Evolutionary conservation across 2,888 invertebrate genomes (phyloP), one percentile per base, ranked within the genome.

Genomic region (Exephanes ischioxanthus): DNA sequence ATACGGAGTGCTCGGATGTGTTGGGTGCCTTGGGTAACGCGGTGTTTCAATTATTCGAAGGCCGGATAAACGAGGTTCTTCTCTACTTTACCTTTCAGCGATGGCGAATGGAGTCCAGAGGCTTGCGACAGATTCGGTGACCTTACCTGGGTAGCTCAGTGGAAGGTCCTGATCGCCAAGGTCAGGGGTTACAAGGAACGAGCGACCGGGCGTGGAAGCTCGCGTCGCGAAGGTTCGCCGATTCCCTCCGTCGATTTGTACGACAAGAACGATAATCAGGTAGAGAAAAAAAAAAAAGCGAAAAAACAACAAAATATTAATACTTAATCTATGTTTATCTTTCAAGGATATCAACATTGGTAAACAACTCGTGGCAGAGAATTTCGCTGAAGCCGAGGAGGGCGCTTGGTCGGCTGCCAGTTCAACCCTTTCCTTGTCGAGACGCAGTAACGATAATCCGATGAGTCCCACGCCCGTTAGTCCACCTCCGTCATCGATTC

Each of bases 161-260:
- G 98, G 98, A 97, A 97, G 92, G 95, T 96, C 4, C 92, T 98
- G 0, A 95, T 96, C 75, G 97, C 98, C 0, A 96, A 96, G 89
- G 97, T 97, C 22, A 96, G 96, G 79, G 96, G 96, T 0, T 98
- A 97, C 93, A 96, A 96, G 93, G 95, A 96, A 90, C 94, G 95
- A 22, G 89, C 93, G 22, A 3, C 84, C 0, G 72, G 85, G 55
- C 84, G 61, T 4, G 94, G 93, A 16, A 90, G 85, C 91, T 95
- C 91, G 92, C 96, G 87, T 89, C 95, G 96, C 73, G 96, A 96
- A 92, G 96, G 96, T 85, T 96, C 96, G 51, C 96, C 97, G 16
- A 95, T 97, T 89, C 97, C 98, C 55, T 97, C 97, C 83, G 96
- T 98, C 88, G 97, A 97, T 92, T 94, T 98, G 30, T 97, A 96